Evolutionary conservation across 2,113 vertebrate species (phyloP), one percentile per base, ranked within the genome.

Genomic region (Caracal caracal): DNA sequence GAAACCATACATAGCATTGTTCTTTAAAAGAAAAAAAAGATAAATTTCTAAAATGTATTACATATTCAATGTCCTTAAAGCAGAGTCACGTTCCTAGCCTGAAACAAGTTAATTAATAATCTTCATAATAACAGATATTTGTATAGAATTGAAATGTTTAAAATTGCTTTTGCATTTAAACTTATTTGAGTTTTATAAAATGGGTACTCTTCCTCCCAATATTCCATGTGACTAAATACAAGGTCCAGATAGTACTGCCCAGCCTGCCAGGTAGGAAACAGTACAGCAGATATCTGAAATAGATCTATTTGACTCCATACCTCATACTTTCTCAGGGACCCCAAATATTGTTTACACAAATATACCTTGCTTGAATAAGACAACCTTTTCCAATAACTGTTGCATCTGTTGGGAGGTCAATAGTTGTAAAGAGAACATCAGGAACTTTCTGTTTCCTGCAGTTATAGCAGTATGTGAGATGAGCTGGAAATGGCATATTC

Each of bases 401-500:
- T 53, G 99, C 99, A 75, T 99, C 99, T 28, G 97, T 30, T 66
- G 99, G 99, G 96, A 99, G 98, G 97, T 99, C 99, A 73, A 99
- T 99, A 35, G 99, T 99, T 90, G 99, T 99, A 95, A 99, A 99
- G n/a, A 99, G 99, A 80, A 99, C 99, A 97, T 99, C 99, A 4
- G 98, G 99, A 63, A 99, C 99, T 98, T 99, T 99, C 81, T 99
- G 99, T 59, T 99, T 99, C 89, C 99, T 99, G 96, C 99, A 99
- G 98, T 99, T 99, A 97, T 98, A 99, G 97, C 99, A 99, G 15
- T 99, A 99, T 0, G 99, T 99, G 97, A 99, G 99, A 95, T 99
- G 99, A 90, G 99, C 99, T 6, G 99, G 99, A 96, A 99, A 99
- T 0, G 99, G 99, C 99, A 99, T 99, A 97, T 99, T 99, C 96